Base-by-base conservation (phyloP, 2,113 vertebrate genomes). In the Dryoscopus gambensis region DNA sequence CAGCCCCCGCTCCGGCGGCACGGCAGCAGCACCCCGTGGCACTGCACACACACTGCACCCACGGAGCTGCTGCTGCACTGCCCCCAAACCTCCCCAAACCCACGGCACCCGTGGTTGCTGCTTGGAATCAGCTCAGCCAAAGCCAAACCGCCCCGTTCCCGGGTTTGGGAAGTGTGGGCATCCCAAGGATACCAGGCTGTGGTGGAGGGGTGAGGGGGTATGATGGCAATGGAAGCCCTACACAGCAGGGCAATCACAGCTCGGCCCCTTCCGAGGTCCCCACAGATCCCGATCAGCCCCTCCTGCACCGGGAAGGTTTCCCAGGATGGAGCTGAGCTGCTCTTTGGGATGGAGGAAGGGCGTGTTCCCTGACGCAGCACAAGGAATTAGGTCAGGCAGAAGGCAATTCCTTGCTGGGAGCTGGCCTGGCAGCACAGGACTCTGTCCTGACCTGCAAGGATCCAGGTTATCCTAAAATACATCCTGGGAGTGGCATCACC, bases 21-120 rank as follows among this genome's bases (percentile, higher is more conserved):
- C 94, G 77, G 94, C 96, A 97, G 96, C 96, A 97, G 95, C 95
- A 92, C 96, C 96, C 92, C 75, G 92, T 97, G 96, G 96, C 1
- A 73, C 94, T 6, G 59, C 33, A 7, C 71, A 50, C 71, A 39
- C 95, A 97, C 95, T 96, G 95, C 96, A 96, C 83, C 19, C 90
- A 9, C 24, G 5, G 53, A 53, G 78, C 53, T 25, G 69, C 69
- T 50, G 76, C 77, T 27, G 16, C 64, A 0, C 77, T 4, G 16
- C 42, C 74, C 60, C 52, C 69, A 10, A 2, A 35, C 2, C 68
- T 13, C 12, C 63, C 59, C 80, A 8, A 4, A 37, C 6, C 1
- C 42, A 27, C 62, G 0, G 7, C 42, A 22, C 49, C 5, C 9
- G 3, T 1, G 20, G 19, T 49, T 68, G 27, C 87, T 65, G 15